Base-by-base conservation (phyloP, 2,888 invertebrate species). In the Pseudococcus viburni region DNA sequence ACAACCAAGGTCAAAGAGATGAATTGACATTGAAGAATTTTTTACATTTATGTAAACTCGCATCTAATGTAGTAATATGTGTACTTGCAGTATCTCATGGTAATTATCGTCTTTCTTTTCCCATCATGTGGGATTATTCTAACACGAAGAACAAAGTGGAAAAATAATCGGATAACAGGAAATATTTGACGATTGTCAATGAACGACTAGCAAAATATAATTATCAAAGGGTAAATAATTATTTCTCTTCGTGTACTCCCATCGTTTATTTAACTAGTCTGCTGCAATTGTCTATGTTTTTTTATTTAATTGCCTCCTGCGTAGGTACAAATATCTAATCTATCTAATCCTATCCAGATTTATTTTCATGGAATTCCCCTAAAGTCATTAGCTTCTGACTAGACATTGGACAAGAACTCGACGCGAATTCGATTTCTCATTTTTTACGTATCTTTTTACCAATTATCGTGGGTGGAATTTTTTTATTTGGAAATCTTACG, bases 171-270 rank as follows among this genome's bases (percentile, higher is more conserved):
- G 5, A 33, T 33, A 73, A 73, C 73, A 73, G 73, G 73, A 73
- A 73, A 73, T 73, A 15, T 39, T 73, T 73, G 5, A 64, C 22
- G 22, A 73, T 33, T 73, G 73, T 73, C 73, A 73, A 73, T 39
- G 73, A 73, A 73, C 15, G 33, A 26, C 8, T 4, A 11, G 26
- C 7, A 68, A 5, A 15, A 73, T 5, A 33, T 39, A 26, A 33
- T 73, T 73, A 33, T 33, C 73, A 33, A 33, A 33, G 17, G 9
- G 33, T 12, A 51, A 51, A 51, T 64, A 22, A 64, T 64, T 22
- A 22, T 22, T 33, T 3, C 11, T 64, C 22, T 6, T 22, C 22
- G 3, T 22, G 8, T 64, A 64, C 64, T 64, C 64, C 64, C 64
- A 64, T 64, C 59, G 22, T 33, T 68, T 68, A 68, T 26, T 68